Percentiles rank a stretch among this genome's conserved stretches.
phyloP scores from a whole-genome alignment of 2,797 vertebrate genomes.

The Epinephelus malabaricus region DNA sequence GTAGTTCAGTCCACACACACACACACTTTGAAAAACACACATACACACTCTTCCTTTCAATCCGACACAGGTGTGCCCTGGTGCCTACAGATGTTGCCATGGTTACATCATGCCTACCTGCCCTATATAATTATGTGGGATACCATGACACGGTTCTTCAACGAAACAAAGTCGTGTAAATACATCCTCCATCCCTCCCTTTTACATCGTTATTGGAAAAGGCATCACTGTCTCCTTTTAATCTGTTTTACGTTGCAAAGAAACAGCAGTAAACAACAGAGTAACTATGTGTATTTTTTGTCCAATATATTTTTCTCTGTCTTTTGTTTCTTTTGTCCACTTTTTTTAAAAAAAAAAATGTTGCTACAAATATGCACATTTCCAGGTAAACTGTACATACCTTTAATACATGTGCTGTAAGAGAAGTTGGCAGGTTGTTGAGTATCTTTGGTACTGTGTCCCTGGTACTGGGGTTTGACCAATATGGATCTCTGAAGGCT shows the following conservation, averaged over 20 bases:
- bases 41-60: conserved; percentile 2
- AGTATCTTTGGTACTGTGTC: neutral
- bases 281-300: neutral
- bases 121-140: conserved; percentile 75
- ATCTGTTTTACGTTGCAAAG: neutral
- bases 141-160: conserved; percentile 60
- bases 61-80: conserved; percentile 71
- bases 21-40: neutral
- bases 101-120: conserved; percentile 76
- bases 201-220: neutral
- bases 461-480: neutral
- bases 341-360: too few relatives aligned
- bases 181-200: conserved; percentile 25
- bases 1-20: conserved; percentile 32
- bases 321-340: neutral
- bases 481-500: neutral
- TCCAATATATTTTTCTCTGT: neutral
- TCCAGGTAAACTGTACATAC: neutral
- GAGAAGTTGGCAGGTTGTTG: neutral
- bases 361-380: neutral
- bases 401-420: neutral
- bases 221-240: neutral
- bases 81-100: conserved; percentile 76
- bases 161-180: conserved; percentile 59
- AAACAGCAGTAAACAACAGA: neutral